Percentiles rank a stretch among this genome's conserved stretches.
These are phyloP conservation scores for Eugnorisma glareosa DNA, from an alignment of 2,888 invertebrate genomes.

Conservation along the genomic window DNA sequence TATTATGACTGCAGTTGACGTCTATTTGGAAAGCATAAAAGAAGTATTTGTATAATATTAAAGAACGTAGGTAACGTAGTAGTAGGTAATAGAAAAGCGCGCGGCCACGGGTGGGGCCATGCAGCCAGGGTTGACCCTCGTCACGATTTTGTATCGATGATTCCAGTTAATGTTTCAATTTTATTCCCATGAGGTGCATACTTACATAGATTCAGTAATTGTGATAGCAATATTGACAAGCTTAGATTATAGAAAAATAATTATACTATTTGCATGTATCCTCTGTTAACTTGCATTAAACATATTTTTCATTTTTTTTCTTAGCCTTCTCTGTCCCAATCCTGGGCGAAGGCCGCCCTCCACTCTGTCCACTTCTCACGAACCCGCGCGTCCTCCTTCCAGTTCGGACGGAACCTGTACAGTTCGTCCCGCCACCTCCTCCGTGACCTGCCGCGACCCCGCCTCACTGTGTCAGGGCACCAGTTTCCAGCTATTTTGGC, in stretches of 20 bases:
- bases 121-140: slow-evolving; percentile 16
- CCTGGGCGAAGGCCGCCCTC: too few relatives aligned
- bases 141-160: slow-evolving; percentile 33
- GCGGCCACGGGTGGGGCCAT: slow-evolving; percentile 42
- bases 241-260: not conserved
- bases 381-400: too few relatives aligned
- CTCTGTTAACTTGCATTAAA: not conserved
- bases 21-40: slow-evolving; percentile 14
- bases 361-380: too few relatives aligned
- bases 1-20: not conserved
- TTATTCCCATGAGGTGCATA: not conserved
- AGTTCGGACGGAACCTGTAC: too few relatives aligned
- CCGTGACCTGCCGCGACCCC: too few relatives aligned
- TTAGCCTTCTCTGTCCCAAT: too few relatives aligned
- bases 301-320: too few relatives aligned
- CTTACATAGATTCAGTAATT: not conserved
- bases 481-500: too few relatives aligned
- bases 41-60: slow-evolving; percentile 34
- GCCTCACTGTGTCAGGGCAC: too few relatives aligned
- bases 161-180: not conserved
- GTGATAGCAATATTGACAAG: not conserved
- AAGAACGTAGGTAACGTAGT: slow-evolving; percentile 5
- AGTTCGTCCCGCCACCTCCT: too few relatives aligned
- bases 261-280: not conserved
- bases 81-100: slow-evolving; percentile 16